Base-by-base conservation (phyloP, 2,797 vertebrate genomes). In the Chaetodon trifasciatus region DNA sequence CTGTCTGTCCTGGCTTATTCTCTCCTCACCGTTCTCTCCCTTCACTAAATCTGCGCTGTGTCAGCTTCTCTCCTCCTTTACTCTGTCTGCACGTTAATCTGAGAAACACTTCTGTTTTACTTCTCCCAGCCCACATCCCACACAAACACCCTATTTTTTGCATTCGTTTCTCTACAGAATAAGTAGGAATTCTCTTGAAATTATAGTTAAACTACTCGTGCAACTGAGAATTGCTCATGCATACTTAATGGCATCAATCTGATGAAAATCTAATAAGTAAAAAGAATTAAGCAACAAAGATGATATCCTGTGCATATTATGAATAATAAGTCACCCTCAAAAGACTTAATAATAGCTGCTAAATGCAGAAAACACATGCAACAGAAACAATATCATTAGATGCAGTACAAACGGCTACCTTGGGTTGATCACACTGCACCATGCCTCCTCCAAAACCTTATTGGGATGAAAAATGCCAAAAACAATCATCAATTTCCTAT, bases 401-500 rank as follows among this genome's bases (percentile, higher is more conserved):
- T 67, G n/a, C 42, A 76, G 61, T 19, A 67, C 23, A 78, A 78
- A 63, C 15, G 69, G 72, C 57, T 88, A 87, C 84, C 70, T 79
- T 65, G 44, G 58, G 64, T 70, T 89, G 71, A 49, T 82, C 40
- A 77, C 56, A 53, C 73, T 72, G 75, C 60, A 74, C 67, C 72
- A 88, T 78, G 84, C 55, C 42, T 83, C 37, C 64, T 90, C 71
- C 2, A 8, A 40, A 40, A 8, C 11, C 79, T 49, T 39, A 81
- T 77, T 74, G 70, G 84, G 82, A 93, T 93, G 89, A 92, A 91
- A 94, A 94, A 92, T 17, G 89, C 82, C 91, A 92, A 90, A 86
- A 92, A 91, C 91, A 93, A 93, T 94, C 81, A 92, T 86, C 91
- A 90, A 94, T 93, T 93, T 92, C 79, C 84, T 53, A 78, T 87